A percentile compares a stretch with the other conserved stretches of the same genome.
phyloP scores from a whole-genome alignment of 2,888 invertebrate species.

The Idaea straminata region DNA sequence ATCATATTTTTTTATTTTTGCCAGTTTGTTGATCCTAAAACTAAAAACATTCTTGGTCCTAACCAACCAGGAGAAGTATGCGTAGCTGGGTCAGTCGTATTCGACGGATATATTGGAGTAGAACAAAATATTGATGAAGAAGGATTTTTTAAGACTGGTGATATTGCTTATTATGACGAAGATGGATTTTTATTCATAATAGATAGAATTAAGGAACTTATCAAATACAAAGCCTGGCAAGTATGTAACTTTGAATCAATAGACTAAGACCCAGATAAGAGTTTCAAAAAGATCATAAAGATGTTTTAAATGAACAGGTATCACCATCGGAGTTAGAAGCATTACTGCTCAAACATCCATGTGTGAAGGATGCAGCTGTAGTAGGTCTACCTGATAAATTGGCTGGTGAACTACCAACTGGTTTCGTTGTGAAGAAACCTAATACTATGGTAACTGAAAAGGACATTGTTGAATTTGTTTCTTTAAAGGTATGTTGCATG shows the following conservation, averaged over 20 bases:
- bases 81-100: constrained; percentile 85
- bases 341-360: constrained; percentile 49
- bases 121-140: constrained; percentile 82
- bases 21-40: constrained; percentile 76
- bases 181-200: constrained; percentile 46
- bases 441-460: constrained; percentile 41
- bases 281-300: background rate
- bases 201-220: constrained; percentile 53
- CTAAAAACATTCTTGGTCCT: constrained; percentile 80
- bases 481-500: constrained; percentile 39
- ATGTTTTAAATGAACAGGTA: constrained; percentile 42
- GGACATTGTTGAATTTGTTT: constrained; percentile 51
- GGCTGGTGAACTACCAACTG: constrained; percentile 59
- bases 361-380: constrained; percentile 57
- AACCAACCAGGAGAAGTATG: constrained; percentile 88
- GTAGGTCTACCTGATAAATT: constrained; percentile 49
- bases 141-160: constrained; percentile 83
- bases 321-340: constrained; percentile 63
- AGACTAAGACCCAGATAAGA: background rate
- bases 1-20: constrained; percentile 10
- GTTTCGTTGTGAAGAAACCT: constrained; percentile 53
- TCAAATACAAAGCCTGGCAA: constrained; percentile 53
- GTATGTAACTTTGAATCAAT: constrained; percentile 24
- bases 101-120: constrained; percentile 86
- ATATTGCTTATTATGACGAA: constrained; percentile 50